phyloP scores from a whole-genome alignment of 30 jellyfish, hydroid and myxozoan genomes.

The Hydractinia echinata region DNA sequence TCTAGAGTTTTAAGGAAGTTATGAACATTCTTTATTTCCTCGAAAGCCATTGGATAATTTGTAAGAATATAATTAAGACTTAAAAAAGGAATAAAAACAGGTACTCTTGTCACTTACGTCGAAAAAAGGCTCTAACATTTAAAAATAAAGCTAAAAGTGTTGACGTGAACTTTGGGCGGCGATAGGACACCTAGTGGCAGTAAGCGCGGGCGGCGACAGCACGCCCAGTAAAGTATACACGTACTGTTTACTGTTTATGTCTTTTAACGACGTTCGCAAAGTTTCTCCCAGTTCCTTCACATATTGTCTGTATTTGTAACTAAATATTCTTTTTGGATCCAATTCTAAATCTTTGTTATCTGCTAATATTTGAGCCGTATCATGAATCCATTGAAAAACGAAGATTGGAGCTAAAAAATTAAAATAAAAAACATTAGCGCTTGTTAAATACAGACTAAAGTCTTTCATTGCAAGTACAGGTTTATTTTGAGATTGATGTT shows the following conservation, averaged over 20 bases:
- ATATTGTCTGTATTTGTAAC: constrained; percentile 23
- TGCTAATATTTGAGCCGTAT: constrained; percentile 67
- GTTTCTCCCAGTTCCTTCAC: constrained; percentile 58
- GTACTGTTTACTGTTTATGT: constrained; percentile 26
- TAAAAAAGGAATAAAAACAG: no score
- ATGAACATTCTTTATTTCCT: no score
- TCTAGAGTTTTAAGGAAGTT: no score
- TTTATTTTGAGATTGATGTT: no score
- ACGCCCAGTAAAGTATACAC: neutral
- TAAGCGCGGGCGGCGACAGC: neutral
- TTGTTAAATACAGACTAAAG: neutral
- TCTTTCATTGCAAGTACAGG: neutral
- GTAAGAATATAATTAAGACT: no score
- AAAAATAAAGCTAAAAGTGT: no score
- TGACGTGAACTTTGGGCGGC: no score
- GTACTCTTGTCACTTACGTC: no score
- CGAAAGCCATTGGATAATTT: no score
- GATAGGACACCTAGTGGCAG: neutral
- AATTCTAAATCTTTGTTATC: constrained; percentile 39
- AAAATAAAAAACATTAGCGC: neutral
- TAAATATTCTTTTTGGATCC: constrained; percentile 23
- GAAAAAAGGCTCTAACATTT: no score
- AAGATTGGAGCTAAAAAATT: constrained; percentile 64
- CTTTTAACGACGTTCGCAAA: constrained; percentile 43
- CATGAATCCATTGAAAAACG: constrained; percentile 83